Evolutionary conservation across 2,888 invertebrate genomes (phyloP), one percentile per base, ranked within the genome.

Genomic region (Platypus cylindrus): DNA sequence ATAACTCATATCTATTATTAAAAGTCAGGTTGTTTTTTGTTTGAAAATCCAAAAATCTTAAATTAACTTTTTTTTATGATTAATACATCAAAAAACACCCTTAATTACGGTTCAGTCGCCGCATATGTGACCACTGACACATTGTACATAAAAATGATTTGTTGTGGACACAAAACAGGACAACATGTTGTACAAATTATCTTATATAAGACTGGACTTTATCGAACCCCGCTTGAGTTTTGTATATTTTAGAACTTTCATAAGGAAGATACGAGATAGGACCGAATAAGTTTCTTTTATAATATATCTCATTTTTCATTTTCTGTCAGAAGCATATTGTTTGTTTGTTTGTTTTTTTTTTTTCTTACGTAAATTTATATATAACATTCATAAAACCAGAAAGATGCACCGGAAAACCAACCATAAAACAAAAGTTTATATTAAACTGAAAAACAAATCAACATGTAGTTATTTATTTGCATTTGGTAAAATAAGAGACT

Each of bases 181-280:
- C 41, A 49, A 45, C 49, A 49, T 49, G 40, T 48, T 48, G 48
- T 36, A 39, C 43, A 47, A 45, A 48, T 48, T 48, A 45, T 43
- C 40, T 42, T 42, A 43, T 44, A 43, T 45, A 40, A 40, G 27
- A 37, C 31, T 37, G 40, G 40, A 37, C 40, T 24, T 26, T 11
- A 32, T 37, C 23, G 37, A 34, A 37, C 40, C 37, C 37, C 27
- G 34, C 20, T 33, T 42, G 44, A 48, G 41, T 45, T 46, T 38
- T 40, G 44, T 41, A 45, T 46, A 43, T 48, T 47, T 45, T 43
- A 35, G 44, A 43, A 41, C 38, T 44, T 43, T 44, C 42, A 45
- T 45, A 45, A 37, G 37, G 37, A 40, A 40, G 37, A 37, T 40
- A 40, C 35, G 51, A 54, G 53, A 49, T 48, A 51, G 50, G 53